Base-by-base conservation (phyloP, 2,888 invertebrate genomes). In the Drosophila percnosoma region DNA sequence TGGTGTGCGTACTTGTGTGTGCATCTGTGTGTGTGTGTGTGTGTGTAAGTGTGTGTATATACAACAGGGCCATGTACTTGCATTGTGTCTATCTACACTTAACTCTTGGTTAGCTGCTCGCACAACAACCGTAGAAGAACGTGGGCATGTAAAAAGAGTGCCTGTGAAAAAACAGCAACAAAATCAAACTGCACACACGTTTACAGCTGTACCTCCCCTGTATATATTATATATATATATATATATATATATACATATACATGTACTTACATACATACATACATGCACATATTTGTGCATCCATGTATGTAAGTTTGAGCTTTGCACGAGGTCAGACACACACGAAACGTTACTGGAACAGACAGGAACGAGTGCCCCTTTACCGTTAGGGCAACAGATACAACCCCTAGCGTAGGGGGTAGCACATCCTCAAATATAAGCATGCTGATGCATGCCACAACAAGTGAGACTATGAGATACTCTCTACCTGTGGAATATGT, bases 291-390 rank as follows among this genome's bases (percentile, higher is more conserved):
- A 21, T 33, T 33, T 61, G 49, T 70, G 51, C 36, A 69, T 52
- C 51, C 57, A 33, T 29, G 31, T 33, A 21, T 48, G 53, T 34
- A 34, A 34, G 52, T 66, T 66, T 63, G 57, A 61, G 52, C 68
- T 66, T 61, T 52, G 61, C 53, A 59, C 66, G 66, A 75, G 76
- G 75, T 75, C 76, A 75, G 55, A 76, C 57, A 57, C 60, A 57
- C 71, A 67, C 59, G 61, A 59, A 76, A 55, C 63, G 59, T 73
- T 68, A 59, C 57, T 73, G 27, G 49, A 55, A 59, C 61, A 36
- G 21, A 24, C 51, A 49, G 70, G 49, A 60, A 48, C 27, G 49
- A 64, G 36, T 62, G 33, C n/a, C 18, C 27, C 15, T 11, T 18
- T 18, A 27, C 15, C 27, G 49, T 27, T 24, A 27, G 27, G 6